These are phyloP conservation scores for Papilio polyxenes DNA, from an alignment of 1,140 invertebrate genomes.

Conservation along the genomic window DNA sequence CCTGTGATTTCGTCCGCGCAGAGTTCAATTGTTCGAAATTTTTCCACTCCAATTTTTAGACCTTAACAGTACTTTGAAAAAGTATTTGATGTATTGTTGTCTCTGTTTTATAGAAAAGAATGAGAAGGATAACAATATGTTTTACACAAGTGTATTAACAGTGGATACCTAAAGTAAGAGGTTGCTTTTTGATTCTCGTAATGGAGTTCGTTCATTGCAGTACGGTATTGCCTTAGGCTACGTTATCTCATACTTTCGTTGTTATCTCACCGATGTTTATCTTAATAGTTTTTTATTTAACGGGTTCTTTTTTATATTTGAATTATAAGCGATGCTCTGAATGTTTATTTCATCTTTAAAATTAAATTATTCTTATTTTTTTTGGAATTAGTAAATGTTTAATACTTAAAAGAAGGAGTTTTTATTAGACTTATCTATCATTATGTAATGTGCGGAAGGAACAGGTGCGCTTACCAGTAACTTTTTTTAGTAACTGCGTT, in stretches of 20 bases:
- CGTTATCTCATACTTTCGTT: slow-evolving; percentile 56
- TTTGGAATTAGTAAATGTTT: not conserved
- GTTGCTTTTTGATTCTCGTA: not conserved
- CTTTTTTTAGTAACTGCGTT: not conserved
- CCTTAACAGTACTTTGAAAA: no score
- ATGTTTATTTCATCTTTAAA: not conserved
- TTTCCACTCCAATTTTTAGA: no score
- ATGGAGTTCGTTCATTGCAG: slow-evolving; percentile 9
- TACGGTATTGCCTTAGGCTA: slow-evolving; percentile 45
- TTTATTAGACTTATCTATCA: not conserved
- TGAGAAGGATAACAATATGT: no score
- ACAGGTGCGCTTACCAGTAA: slow-evolving; percentile 12
- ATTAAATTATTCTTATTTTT: not conserved
- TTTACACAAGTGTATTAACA: not conserved
- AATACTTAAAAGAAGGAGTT: not conserved
- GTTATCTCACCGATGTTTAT: slow-evolving; percentile 52
- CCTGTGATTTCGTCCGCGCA: no score
- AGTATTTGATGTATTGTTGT: no score
- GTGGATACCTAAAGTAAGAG: no score
- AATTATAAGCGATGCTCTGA: slow-evolving; percentile 28
- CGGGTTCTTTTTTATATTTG: slow-evolving; percentile 40
- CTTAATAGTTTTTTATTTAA: slow-evolving; percentile 32
- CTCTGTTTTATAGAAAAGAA: no score
- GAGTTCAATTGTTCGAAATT: no score
- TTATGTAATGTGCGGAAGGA: slow-evolving; percentile 13